Base-by-base conservation (phyloP, 2,888 invertebrate genomes). In the Habroteleia sp. region DNA sequence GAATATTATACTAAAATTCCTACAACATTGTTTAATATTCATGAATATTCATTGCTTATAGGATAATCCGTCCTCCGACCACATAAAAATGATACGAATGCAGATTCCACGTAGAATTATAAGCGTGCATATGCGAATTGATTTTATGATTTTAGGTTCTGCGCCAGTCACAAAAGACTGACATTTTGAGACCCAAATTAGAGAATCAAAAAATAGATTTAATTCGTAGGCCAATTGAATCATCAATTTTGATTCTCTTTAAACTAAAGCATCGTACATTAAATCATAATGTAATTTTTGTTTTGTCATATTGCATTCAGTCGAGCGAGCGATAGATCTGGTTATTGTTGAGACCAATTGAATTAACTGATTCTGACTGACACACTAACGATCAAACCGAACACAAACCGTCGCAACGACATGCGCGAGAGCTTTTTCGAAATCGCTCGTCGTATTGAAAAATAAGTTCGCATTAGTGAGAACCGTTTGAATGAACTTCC, bases 341-440 rank as follows among this genome's bases (percentile, higher is more conserved):
- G 41, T 58, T 68, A 58, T 48, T 66, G 39, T 39, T 39, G 29
- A n/a, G 2, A 4, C 39, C 56, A 68, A 68, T 68, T 68, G 56
- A 56, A 68, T 68, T 56, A 68, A 68, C 56, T 68, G 66, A 68
- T 68, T 56, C 48, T 48, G 66, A 56, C 62, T 63, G 63, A 42
- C 56, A 68, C 56, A 68, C 14, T 58, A 68, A 68, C 58, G 17
- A 48, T 25, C 16, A 48, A 35, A 54, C 39, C n/a, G 8, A 48
- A 37, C 31, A 7, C 29, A 6, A 37, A 17, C 46, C 17, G 37
- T 10, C 14, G 20, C 63, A 50, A 17, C 11, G n/a, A 48, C n/a
- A n/a, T n/a, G n/a, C n/a, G n/a, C n/a, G n/a, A n/a, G n/a, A 27
- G 37, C 25, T 39, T 44, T 58, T 46, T 29, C 16, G 14, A 46